Evolutionary conservation across 2,797 vertebrate genomes (phyloP).

Genomic region (Xerus rutilus): DNA sequence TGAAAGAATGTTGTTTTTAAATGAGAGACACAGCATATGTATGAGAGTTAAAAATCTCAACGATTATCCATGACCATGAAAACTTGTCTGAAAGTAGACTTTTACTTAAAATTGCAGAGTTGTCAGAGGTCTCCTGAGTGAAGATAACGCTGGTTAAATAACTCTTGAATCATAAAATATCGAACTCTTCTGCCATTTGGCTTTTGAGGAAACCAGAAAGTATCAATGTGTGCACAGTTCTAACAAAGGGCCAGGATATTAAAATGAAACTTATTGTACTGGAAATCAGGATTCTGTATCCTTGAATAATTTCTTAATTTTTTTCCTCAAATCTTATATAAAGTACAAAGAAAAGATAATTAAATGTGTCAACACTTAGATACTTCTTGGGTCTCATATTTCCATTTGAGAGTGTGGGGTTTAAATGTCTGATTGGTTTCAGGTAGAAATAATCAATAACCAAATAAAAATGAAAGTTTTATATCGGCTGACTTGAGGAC

Average conservation of each 20-base stretch:
- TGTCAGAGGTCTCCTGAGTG: not conserved
- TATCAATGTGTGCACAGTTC: not conserved
- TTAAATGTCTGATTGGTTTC: not conserved
- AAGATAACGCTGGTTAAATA: not conserved
- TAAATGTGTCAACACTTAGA: not conserved
- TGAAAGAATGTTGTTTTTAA: not conserved
- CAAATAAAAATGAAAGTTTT: not conserved
- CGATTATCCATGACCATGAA: not conserved
- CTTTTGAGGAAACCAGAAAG: conserved; percentile 36
- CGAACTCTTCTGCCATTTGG: not conserved
- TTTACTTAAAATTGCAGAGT: conserved; percentile 26
- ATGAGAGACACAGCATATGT: not conserved
- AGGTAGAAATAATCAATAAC: not conserved
- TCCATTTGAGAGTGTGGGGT: not conserved
- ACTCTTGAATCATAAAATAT: not conserved
- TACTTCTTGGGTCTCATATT: not conserved
- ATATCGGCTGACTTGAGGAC: not conserved
- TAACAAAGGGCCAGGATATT: conserved; percentile 14
- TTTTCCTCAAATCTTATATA: not conserved
- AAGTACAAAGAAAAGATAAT: not conserved
- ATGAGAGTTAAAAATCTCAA: not conserved
- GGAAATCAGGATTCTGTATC: not conserved
- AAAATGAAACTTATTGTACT: not conserved
- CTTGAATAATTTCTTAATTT: not conserved
- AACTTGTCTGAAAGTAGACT: conserved; percentile 1